Percentiles rank a stretch among this genome's conserved stretches.
Evolutionary conservation across 2,113 vertebrate genomes (phyloP).

Genomic region (Vombatus ursinus): DNA sequence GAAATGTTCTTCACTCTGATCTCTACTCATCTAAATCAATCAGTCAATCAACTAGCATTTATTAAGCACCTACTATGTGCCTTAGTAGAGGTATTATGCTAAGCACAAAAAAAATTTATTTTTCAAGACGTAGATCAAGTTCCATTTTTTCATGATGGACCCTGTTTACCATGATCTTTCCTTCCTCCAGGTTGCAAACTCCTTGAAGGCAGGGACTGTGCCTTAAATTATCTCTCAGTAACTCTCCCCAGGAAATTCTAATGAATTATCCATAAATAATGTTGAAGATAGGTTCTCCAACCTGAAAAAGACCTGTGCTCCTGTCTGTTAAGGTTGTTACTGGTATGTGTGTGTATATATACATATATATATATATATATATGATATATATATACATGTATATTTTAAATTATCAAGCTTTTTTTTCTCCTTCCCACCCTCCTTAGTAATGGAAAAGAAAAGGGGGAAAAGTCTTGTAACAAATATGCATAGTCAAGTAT

Average conservation of each 20-base stretch:
- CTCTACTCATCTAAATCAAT: neutral
- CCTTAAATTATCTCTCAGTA: neutral
- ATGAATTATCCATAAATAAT: neutral
- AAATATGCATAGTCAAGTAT: neutral
- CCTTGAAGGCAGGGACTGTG: neutral
- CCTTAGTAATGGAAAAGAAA: neutral
- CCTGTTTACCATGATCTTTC: neutral
- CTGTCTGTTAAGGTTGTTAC: neutral
- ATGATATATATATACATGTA: too few species aligned
- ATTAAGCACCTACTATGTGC: neutral
- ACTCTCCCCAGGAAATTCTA: neutral
- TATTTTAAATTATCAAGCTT: neutral
- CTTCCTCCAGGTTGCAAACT: neutral
- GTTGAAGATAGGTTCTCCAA: neutral
- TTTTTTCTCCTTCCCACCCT: neutral
- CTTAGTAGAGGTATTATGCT: neutral
- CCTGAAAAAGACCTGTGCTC: neutral
- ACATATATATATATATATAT: too few species aligned
- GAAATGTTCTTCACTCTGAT: neutral
- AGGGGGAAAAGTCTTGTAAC: neutral
- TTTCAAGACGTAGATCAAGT: neutral
- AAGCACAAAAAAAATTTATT: neutral
- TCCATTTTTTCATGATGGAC: neutral
- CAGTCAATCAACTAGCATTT: neutral
- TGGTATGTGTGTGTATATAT: neutral